Conservation (phyloP, 1,140 invertebrate species). For the Cydia pomonella region DNA sequence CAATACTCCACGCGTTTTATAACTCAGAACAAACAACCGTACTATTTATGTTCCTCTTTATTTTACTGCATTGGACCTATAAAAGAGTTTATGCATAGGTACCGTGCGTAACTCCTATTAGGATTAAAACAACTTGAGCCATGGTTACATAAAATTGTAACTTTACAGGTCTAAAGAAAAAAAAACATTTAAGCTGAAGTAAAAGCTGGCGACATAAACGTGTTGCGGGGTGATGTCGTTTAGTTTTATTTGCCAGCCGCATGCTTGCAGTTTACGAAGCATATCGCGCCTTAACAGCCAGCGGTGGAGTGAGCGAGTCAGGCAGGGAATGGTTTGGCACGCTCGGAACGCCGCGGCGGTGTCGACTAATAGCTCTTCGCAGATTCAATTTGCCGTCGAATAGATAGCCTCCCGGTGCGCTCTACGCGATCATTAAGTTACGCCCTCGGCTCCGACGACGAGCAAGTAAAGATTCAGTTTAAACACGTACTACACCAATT, state of each 20-base stretch:
- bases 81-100: background rate
- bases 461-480: constrained; percentile 49
- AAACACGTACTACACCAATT: constrained; percentile 48
- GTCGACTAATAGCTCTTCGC: constrained; percentile 71
- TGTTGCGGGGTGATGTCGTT: constrained; percentile 31
- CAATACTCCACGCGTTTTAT: constrained; percentile 26
- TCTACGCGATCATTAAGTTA: constrained; percentile 71
- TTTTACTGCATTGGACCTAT: background rate
- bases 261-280: constrained; percentile 42
- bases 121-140: background rate
- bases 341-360: constrained; percentile 49
- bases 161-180: background rate
- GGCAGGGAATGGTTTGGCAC: constrained; percentile 55
- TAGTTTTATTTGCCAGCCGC: constrained; percentile 30
- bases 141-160: background rate
- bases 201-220: constrained; percentile 23
- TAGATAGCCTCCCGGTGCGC: constrained; percentile 62
- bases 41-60: constrained; percentile 14
- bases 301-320: constrained; percentile 41
- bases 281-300: constrained; percentile 41
- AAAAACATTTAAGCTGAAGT: constrained; percentile 16
- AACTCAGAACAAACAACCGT: constrained; percentile 23
- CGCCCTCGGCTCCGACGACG: constrained; percentile 49
- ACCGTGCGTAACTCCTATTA: background rate
- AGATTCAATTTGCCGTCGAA: constrained; percentile 73